phyloP scores from a whole-genome alignment of 2,113 vertebrate genomes.

The Ageneiosus marmoratus region DNA sequence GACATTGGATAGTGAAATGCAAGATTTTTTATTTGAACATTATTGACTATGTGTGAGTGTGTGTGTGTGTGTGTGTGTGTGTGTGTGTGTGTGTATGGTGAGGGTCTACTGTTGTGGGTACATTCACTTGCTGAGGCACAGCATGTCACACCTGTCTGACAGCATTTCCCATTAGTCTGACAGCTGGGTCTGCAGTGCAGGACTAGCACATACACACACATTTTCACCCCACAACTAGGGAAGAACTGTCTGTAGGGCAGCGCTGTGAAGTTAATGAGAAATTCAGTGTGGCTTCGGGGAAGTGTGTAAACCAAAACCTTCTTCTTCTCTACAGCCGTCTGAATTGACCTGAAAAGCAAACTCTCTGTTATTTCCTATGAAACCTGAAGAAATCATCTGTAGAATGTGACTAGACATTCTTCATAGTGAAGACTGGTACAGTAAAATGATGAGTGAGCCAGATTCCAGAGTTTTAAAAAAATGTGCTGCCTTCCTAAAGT shows the following conservation, averaged over 20 bases:
- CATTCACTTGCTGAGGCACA: slow-evolving; percentile 27
- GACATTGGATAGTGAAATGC: too few relatives aligned
- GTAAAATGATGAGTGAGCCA: slow-evolving; percentile 37
- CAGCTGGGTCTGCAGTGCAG: slow-evolving; percentile 11
- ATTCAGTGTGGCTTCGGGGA: slow-evolving; percentile 3
- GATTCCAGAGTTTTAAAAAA: slow-evolving; percentile 55
- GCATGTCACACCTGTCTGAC: slow-evolving; percentile 37
- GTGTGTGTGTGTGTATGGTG: background rate
- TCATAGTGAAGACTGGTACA: slow-evolving; percentile 23
- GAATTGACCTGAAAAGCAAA: background rate
- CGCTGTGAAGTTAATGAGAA: background rate
- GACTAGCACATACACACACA: background rate
- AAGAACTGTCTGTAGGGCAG: background rate
- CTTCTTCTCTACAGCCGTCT: background rate
- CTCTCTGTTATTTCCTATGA: slow-evolving; percentile 2
- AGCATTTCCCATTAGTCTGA: slow-evolving; percentile 18
- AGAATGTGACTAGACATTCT: background rate
- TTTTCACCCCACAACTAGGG: background rate
- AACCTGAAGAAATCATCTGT: background rate
- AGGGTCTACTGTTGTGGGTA: background rate
- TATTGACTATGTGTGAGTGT: too few relatives aligned
- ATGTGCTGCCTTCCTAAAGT: slow-evolving; percentile 35
- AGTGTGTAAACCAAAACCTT: background rate
- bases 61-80: too few relatives aligned
- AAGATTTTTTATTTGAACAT: too few relatives aligned